Base-by-base conservation (phyloP, 37 sponge, comb jelly and placozoan species). In the Crambe crambe region DNA sequence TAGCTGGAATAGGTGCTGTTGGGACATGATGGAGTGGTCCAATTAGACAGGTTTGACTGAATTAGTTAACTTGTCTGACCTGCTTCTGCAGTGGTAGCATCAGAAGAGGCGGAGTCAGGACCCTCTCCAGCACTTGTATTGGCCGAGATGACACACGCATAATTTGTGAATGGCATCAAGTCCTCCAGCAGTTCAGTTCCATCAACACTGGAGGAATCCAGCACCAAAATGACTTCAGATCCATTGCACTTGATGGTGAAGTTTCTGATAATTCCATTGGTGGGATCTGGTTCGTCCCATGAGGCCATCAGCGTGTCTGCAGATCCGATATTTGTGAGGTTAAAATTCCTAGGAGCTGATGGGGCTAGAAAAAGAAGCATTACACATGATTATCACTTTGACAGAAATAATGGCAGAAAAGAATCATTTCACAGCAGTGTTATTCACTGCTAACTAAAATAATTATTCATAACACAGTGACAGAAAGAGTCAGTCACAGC, bases 71-170 rank as follows among this genome's bases (percentile, higher is more conserved):
- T n/a, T n/a, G n/a, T n/a, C n/a, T 58, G 36, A 83, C 78, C 80
- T 42, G 29, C 73, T 81, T 87, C 82, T 12, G 6, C 54, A 59
- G 88, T 87, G 56, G 0, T 67, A 18, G 38, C 58, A 34, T 34
- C 8, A 34, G 25, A 34, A 30, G 57, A 4, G 9, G 65, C 32
- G 26, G 83, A 83, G 20, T 56, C 26, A 21, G 20, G 29, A 35
- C 89, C 81, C 37, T 72, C 75, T 34, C 89, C 89, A 67, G 40
- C 79, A 78, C 42, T 66, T 18, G 89, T 89, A 43, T 58, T 83
- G 22, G 85, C 89, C 51, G 85, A 63, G 41, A 83, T 84, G 51
- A 27, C 35, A 73, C 79, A 83, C 23, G 57, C 74, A 74, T 89
- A 89, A 5, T 30, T 15, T 0, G 89, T 89, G 73, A 83, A 89